phyloP scores from a whole-genome alignment of 2,888 invertebrate genomes.

The Autographa pulchrina region DNA sequence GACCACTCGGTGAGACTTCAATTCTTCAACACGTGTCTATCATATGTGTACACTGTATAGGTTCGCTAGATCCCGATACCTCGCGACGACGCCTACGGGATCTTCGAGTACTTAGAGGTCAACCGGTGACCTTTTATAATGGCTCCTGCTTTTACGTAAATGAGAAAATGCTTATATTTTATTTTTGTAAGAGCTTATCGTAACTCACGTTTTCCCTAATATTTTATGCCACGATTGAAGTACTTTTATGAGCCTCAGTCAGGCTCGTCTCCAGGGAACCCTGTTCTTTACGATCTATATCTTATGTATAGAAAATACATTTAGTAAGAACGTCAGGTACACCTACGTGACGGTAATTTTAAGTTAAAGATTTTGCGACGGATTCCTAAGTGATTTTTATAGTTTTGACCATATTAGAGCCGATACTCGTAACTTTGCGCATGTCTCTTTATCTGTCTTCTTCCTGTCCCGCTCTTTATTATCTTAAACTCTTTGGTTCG shows the following conservation, averaged over 20 bases:
- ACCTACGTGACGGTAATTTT: neutral
- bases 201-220: neutral
- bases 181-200: constrained; percentile 9
- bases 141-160: constrained; percentile 15
- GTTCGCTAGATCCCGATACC: constrained; percentile 11
- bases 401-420: neutral
- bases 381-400: neutral
- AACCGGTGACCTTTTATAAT: constrained; percentile 26
- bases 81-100: constrained; percentile 12
- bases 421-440: neutral
- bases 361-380: neutral
- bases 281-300: neutral
- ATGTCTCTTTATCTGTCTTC: neutral
- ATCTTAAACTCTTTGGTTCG: neutral
- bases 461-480: neutral
- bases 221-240: neutral
- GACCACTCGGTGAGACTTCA: constrained; percentile 77
- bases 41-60: neutral
- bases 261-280: neutral
- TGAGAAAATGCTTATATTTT: constrained; percentile 9
- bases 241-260: neutral
- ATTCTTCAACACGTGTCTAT: constrained; percentile 13
- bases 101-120: constrained; percentile 25
- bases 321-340: neutral
- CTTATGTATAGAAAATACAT: neutral